Base-by-base conservation (phyloP, 1,140 invertebrate species). In the Drosophila novamexicana region DNA sequence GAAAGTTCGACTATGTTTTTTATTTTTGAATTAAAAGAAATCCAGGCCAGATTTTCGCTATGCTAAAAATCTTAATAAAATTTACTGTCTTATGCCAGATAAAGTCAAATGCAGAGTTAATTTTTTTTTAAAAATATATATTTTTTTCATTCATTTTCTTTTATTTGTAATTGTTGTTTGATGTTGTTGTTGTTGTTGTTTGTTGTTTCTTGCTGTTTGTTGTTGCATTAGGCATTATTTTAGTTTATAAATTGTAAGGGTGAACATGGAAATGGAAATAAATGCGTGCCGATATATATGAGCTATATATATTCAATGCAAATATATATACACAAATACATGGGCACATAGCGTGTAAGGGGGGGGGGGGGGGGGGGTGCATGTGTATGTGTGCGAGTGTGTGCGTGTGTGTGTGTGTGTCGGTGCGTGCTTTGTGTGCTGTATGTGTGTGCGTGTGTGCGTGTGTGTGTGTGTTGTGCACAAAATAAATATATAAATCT, bases 271-370 rank as follows among this genome's bases (percentile, higher is more conserved):
- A 49, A 44, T 34, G 47, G 44, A n/a, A 39, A 12, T 39, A 7
- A 34, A 61, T 61, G 29, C 10, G 39, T 54, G 39, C 63, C 36
- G n/a, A 14, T 29, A 40, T 44, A 40, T 49, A 72, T 72, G 63
- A 67, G 37, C 34, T 45, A 67, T 59, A 53, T 57, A 57, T 72
- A 72, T 72, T 72, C 69, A 32, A 29, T 16, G 3, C 4, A 57
- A 72, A 66, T 72, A 72, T 57, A 72, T 40, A 72, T 59, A 32
- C 37, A 72, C 69, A 72, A 53, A 53, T 54, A 54, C 40, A 40
- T 16, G 16, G 34, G 34, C 49, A 22, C 45, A 29, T 37, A 34
- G 45, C n/a, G 29, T 22, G 54, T 39, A 56, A n/a, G 22, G n/a
- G 22, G 18, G 22, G 6, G 45, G 12, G 12, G 22, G 47, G 22